Base-by-base conservation (phyloP, 2,888 invertebrate species). In the Gandaritis pyraliata region DNA sequence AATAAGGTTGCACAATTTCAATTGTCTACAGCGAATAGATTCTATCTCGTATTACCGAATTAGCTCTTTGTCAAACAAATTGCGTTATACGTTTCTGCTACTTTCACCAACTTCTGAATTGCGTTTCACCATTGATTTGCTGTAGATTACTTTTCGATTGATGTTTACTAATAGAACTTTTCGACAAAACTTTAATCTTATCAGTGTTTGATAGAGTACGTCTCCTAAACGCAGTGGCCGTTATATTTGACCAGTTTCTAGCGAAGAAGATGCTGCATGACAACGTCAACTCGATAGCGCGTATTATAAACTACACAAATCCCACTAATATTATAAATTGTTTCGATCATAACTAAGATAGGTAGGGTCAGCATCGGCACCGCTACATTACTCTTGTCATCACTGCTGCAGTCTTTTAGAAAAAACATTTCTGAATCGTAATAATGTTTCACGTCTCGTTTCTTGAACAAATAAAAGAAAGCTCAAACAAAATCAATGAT, bases 51-150 rank as follows among this genome's bases (percentile, higher is more conserved):
- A 48, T 47, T 50, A 55, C 23, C 38, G 39, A 66, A 68, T 73
- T 70, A 71, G 50, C 59, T 71, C 61, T 67, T 72, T 69, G 61
- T 58, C 47, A 43, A 18, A 3, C 13, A 52, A 47, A 60, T 58
- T 61, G 65, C 58, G 61, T 65, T 18, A 64, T 70, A 73, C 64
- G 64, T 72, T 76, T 70, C 65, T 61, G 51, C 38, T 58, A 73
- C 79, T 76, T 79, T 81, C 78, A 70, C 70, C 61, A 55, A 64
- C 63, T 61, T 68, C 54, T 57, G 56, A 65, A 71, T 59, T 70
- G 63, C 71, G 72, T 76, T 76, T 76, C 72, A 63, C 69, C 72
- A 71, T 74, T 73, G 72, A 75, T 77, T 78, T 78, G 73, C 72
- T 68, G 55, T 71, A 76, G 70, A 76, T 76, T 73, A 72, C 65